These are phyloP conservation scores for Limulus polyphemus DNA, from an alignment of 2,888 invertebrate species.

Conservation along the genomic window DNA sequence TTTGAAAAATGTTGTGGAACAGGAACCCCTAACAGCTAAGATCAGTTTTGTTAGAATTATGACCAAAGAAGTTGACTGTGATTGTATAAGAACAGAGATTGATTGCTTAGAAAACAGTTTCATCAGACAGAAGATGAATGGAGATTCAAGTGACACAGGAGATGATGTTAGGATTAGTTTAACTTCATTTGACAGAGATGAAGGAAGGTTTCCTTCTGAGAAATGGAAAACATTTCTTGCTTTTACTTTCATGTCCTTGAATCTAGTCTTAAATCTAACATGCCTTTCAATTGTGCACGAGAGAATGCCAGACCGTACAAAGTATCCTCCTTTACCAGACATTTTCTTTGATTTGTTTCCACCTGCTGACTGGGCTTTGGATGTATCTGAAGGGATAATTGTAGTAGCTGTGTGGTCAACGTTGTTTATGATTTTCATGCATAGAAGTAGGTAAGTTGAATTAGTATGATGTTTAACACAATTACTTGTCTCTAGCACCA, in stretches of 20 bases:
- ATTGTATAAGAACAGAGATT: too few relatives aligned
- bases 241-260: conserved; percentile 22
- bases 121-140: too few relatives aligned
- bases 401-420: conserved; percentile 65
- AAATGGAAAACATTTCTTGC: conserved; percentile 24
- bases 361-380: conserved; percentile 59
- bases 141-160: background rate
- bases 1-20: too few relatives aligned
- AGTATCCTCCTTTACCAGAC: conserved; percentile 66
- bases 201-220: conserved; percentile 20
- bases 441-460: conserved; percentile 58
- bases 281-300: conserved; percentile 53
- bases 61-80: too few relatives aligned
- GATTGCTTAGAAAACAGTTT: too few relatives aligned
- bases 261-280: conserved; percentile 25
- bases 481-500: too few relatives aligned
- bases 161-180: conserved; percentile 15
- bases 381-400: conserved; percentile 72
- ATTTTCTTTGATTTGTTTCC: conserved; percentile 62
- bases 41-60: too few relatives aligned
- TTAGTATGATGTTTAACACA: too few relatives aligned
- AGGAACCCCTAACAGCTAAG: too few relatives aligned
- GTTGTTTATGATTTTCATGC: conserved; percentile 63
- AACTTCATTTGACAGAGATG: conserved; percentile 9
- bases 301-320: conserved; percentile 61